These are phyloP conservation scores for Lota lota DNA, from an alignment of 2,113 vertebrate species.

Conservation along the genomic window DNA sequence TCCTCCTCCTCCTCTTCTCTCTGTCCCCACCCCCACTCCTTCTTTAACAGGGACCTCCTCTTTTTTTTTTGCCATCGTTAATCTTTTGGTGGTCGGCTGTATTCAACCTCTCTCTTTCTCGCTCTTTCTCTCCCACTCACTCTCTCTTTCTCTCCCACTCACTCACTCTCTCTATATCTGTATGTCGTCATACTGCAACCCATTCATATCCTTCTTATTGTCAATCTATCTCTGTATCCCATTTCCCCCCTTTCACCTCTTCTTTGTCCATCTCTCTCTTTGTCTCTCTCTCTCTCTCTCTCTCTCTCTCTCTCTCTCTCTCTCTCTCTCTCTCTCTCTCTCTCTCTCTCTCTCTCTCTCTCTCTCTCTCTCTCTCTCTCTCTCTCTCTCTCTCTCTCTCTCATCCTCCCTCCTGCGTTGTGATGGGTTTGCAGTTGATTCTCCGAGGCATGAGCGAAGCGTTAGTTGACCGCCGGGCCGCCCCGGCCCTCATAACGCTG, in stretches of 20 bases:
- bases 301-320: slow-evolving; percentile 2
- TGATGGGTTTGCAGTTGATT: slow-evolving; percentile 97
- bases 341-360: neutral
- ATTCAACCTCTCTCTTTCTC: neutral
- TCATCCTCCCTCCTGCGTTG: slow-evolving; percentile 83
- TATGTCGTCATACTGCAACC: no score
- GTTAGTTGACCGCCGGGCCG: slow-evolving; percentile 99
- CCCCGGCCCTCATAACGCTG: slow-evolving; percentile 99
- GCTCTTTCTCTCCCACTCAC: slow-evolving; percentile 22
- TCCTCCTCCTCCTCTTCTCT: slow-evolving; percentile 1
- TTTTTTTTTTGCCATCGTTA: slow-evolving; percentile 32
- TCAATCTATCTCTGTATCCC: slow-evolving; percentile 14
- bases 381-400: slow-evolving; percentile 80
- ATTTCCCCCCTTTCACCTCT: slow-evolving; percentile 6
- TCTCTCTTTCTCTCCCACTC: slow-evolving; percentile 21
- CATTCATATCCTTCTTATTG: slow-evolving; percentile 23
- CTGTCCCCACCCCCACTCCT: slow-evolving; percentile 14
- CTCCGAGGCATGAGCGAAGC: slow-evolving; percentile 99
- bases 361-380: slow-evolving; percentile 43
- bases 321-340: neutral
- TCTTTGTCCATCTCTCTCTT: slow-evolving; percentile 22
- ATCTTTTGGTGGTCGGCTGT: slow-evolving; percentile 32
- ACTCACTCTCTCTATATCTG: slow-evolving; percentile 10
- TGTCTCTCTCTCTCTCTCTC: slow-evolving; percentile 9
- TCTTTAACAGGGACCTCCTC: slow-evolving; percentile 38